phyloP scores from a whole-genome alignment of 2,797 vertebrate genomes.

The Dallia pectoralis region DNA sequence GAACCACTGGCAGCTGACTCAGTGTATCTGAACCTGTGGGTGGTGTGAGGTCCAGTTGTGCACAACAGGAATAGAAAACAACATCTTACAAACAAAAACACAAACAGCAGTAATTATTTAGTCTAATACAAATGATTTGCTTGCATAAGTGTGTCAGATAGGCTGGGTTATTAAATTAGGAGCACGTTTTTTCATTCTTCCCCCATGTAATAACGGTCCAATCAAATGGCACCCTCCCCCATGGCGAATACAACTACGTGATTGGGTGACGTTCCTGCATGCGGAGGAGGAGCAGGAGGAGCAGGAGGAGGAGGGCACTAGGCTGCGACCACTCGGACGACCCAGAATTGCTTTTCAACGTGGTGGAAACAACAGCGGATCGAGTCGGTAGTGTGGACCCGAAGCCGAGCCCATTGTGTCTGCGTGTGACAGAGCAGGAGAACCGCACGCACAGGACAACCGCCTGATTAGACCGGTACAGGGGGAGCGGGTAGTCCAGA shows the following conservation, averaged over 20 bases:
- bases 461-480: slow-evolving; percentile 50
- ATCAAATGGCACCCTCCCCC: slow-evolving; percentile 71
- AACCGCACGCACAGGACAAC: slow-evolving; percentile 55
- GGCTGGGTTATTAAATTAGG: slow-evolving; percentile 69
- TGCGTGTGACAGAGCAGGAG: slow-evolving; percentile 63
- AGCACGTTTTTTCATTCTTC: slow-evolving; percentile 64
- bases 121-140: slow-evolving; percentile 24
- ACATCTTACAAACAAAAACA: slow-evolving; percentile 2
- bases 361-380: slow-evolving; percentile 71
- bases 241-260: slow-evolving; percentile 75
- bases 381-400: slow-evolving; percentile 64
- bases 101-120: neutral
- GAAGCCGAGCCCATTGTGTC: slow-evolving; percentile 76
- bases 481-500: slow-evolving; percentile 40
- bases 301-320: slow-evolving; percentile 74
- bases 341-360: slow-evolving; percentile 72
- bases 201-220: slow-evolving; percentile 46
- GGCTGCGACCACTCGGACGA: slow-evolving; percentile 75
- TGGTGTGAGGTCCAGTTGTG: slow-evolving; percentile 1
- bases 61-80: neutral
- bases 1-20: neutral
- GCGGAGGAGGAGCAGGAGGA: no score
- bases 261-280: slow-evolving; percentile 74
- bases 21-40: neutral
- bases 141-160: slow-evolving; percentile 72